Conservation (phyloP, 2,113 vertebrate species). For the Manacus vitellinus region DNA sequence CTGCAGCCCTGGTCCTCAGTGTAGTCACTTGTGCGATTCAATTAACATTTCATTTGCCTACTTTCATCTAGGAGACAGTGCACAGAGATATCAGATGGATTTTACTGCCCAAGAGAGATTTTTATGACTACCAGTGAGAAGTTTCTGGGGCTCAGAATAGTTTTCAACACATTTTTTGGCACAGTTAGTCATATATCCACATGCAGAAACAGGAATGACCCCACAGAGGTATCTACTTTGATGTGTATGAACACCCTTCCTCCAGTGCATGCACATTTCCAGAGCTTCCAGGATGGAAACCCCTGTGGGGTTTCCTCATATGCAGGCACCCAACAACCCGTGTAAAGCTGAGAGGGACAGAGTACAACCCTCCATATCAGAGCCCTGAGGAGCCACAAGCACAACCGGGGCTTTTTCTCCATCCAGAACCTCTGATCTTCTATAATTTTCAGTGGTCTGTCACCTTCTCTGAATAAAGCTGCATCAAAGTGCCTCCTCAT, state of each 20-base stretch:
- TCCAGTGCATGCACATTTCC: neutral
- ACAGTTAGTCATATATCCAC: neutral
- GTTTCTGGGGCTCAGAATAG: neutral
- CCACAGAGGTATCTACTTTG: neutral
- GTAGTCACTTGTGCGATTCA: neutral
- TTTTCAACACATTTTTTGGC: neutral
- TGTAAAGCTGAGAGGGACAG: neutral
- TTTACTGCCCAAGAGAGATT: neutral
- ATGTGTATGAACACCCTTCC: neutral
- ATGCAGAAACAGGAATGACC: neutral
- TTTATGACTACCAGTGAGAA: neutral
- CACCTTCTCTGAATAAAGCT: neutral
- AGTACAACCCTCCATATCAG: neutral
- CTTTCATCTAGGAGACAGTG: neutral
- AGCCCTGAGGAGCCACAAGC: neutral
- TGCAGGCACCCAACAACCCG: neutral
- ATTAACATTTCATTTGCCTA: neutral
- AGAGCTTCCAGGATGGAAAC: neutral
- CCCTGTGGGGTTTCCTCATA: neutral
- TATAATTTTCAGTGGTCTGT: neutral
- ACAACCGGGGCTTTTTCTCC: neutral
- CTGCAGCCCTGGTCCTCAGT: neutral
- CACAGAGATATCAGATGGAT: neutral
- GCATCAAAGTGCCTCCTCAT: neutral
- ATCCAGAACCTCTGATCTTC: neutral